Evolutionary conservation across 2,113 vertebrate species (phyloP).

Genomic region (Rostratula benghalensis): DNA sequence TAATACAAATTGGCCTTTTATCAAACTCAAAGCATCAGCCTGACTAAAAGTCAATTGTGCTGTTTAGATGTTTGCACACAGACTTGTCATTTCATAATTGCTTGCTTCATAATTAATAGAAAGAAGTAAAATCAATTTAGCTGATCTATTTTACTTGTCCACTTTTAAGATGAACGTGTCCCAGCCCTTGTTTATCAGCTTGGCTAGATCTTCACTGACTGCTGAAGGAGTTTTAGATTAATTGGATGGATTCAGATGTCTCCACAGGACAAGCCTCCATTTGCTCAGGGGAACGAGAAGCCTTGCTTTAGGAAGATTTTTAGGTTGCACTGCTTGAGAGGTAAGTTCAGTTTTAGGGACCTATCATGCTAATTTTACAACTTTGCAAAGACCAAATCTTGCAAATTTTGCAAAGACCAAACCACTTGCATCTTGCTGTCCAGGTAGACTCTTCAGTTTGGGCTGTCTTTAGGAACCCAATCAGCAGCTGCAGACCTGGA

Average conservation of each 20-base stretch:
- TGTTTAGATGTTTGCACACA: neutral
- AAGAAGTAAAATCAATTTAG: neutral
- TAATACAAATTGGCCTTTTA: neutral
- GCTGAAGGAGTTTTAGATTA: neutral
- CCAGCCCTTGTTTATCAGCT: neutral
- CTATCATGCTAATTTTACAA: neutral
- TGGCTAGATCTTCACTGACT: neutral
- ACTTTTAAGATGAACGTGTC: neutral
- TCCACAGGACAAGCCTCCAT: neutral
- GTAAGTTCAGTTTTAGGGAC: neutral
- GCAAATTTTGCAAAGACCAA: neutral
- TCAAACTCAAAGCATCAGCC: neutral
- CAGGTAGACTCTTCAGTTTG: too few species aligned
- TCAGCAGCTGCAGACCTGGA: neutral
- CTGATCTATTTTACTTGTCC: neutral
- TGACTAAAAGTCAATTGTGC: neutral
- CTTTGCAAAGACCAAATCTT: neutral
- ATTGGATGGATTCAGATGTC: neutral
- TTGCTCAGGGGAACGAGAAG: neutral
- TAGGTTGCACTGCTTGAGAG: neutral
- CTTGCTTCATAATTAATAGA: neutral
- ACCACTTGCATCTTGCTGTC: neutral
- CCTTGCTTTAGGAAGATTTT: neutral
- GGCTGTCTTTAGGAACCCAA: neutral
- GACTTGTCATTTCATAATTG: neutral